Percentiles rank a stretch among this genome's conserved stretches.
These are phyloP conservation scores for Psittacus erithacus DNA, from an alignment of 2,113 vertebrate species.

Conservation along the genomic window DNA sequence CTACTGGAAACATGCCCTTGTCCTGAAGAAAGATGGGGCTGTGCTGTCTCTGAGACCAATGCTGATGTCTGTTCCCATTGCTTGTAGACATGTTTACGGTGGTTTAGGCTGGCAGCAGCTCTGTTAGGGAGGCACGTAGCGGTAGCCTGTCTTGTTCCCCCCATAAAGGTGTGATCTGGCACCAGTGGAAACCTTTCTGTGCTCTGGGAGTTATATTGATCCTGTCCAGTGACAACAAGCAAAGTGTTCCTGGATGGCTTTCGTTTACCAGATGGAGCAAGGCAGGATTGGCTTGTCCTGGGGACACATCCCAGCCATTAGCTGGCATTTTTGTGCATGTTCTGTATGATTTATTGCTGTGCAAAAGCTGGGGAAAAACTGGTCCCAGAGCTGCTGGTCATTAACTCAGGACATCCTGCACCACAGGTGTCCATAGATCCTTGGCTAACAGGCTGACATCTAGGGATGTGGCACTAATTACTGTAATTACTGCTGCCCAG, in stretches of 20 bases:
- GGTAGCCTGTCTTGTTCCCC: neutral
- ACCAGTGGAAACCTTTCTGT: neutral
- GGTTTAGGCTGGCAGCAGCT: neutral
- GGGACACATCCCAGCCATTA: accelerated
- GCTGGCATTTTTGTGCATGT: neutral
- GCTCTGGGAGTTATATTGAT: neutral
- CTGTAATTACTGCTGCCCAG: constrained; percentile 61
- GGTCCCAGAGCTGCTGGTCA: neutral
- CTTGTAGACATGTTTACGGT: neutral
- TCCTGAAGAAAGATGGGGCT: neutral
- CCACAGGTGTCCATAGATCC: neutral
- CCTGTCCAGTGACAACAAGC: neutral
- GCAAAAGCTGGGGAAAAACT: neutral
- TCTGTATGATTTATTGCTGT: neutral
- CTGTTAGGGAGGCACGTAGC: neutral
- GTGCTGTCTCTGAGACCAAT: neutral
- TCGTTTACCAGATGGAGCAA: neutral
- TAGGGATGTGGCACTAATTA: constrained; percentile 61
- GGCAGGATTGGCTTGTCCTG: neutral
- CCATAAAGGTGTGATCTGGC: neutral
- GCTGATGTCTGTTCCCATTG: neutral
- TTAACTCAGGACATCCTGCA: constrained; percentile 3
- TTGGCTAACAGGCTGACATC: neutral
- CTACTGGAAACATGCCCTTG: neutral
- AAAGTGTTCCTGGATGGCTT: neutral